Evolutionary conservation across 2,888 invertebrate genomes (phyloP).

Genomic region (Apamea crenata): DNA sequence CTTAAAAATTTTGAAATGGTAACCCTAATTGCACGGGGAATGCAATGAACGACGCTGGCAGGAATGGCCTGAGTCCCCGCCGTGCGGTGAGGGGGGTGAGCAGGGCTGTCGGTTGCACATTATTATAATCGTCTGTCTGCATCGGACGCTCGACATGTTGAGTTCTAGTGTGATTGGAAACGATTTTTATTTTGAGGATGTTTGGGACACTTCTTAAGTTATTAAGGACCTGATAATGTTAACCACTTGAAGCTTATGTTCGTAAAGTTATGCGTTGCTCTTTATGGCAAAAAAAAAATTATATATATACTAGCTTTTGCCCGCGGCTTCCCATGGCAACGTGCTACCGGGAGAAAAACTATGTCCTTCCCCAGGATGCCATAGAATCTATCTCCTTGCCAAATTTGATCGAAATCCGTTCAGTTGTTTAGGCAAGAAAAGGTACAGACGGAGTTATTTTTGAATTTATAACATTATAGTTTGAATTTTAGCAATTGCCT

Average conservation of each 20-base stretch:
- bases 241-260: no score
- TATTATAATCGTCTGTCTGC: background rate
- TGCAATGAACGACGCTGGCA: constrained; percentile 52
- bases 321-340: no score
- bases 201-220: no score
- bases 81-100: background rate
- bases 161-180: background rate
- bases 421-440: no score
- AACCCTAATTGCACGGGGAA: constrained; percentile 40
- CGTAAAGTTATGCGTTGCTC: background rate
- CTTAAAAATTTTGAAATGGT: background rate
- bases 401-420: no score
- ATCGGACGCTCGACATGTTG: background rate
- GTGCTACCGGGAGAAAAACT: no score
- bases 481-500: no score
- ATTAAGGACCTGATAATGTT: background rate
- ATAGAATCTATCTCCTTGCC: background rate
- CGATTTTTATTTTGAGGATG: background rate
- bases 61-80: constrained; percentile 30
- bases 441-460: no score
- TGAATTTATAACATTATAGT: background rate
- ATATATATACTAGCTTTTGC: no score
- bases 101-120: constrained; percentile 45
- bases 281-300: background rate
- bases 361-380: background rate